Evolutionary conservation across 1,140 invertebrate species (phyloP).

Genomic region (Musca domestica): DNA sequence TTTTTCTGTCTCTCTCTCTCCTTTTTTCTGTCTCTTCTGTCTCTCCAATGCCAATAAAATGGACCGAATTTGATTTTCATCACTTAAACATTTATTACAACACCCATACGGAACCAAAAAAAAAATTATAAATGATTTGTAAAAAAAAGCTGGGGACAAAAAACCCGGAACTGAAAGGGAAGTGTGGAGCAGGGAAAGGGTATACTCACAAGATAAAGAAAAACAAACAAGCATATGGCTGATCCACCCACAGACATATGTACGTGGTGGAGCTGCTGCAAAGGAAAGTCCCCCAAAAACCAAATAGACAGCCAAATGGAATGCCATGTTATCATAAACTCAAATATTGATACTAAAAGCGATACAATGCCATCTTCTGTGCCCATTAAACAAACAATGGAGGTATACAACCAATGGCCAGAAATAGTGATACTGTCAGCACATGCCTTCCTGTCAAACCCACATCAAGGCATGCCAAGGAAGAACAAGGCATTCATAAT

Average conservation of each 20-base stretch:
- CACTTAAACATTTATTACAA: constrained; percentile 1
- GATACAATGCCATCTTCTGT: background rate
- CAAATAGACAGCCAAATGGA: background rate
- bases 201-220: too few species aligned
- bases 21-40: too few species aligned
- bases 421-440: too few species aligned
- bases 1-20: background rate
- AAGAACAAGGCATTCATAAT: too few species aligned
- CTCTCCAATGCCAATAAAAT: background rate
- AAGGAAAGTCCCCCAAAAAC: too few species aligned
- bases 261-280: too few species aligned
- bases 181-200: background rate
- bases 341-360: constrained; percentile 6
- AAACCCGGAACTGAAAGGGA: background rate
- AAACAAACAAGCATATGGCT: too few species aligned
- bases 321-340: constrained; percentile 16
- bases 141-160: background rate
- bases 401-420: too few species aligned
- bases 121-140: constrained; percentile 4
- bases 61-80: constrained; percentile 5
- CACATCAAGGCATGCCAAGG: too few species aligned
- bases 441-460: too few species aligned
- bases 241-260: too few species aligned
- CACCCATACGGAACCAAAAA: background rate
- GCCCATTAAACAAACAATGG: too few species aligned